phyloP scores from a whole-genome alignment of 92 coral and sea anemone genomes.

The Parazoanthus atlanticus region DNA sequence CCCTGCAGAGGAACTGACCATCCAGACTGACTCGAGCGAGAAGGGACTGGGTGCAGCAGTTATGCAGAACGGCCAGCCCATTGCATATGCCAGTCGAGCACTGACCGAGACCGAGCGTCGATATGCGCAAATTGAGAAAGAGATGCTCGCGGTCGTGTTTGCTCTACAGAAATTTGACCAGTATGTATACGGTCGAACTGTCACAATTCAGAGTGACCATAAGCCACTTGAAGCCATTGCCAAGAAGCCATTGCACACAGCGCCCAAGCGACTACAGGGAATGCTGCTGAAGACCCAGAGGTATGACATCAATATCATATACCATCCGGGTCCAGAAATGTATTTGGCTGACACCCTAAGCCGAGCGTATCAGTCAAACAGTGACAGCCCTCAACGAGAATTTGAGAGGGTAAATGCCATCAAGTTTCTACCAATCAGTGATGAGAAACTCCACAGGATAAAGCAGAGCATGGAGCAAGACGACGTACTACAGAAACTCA shows the following conservation, averaged over 20 bases:
- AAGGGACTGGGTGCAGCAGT: too few relatives aligned
- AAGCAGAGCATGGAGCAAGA: constrained; percentile 33
- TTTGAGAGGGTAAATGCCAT: constrained; percentile 56
- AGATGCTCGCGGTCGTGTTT: too few relatives aligned
- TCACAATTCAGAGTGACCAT: too few relatives aligned
- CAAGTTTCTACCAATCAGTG: constrained; percentile 43
- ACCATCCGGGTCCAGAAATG: constrained; percentile 53
- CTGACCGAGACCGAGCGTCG: too few relatives aligned
- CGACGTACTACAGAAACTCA: constrained; percentile 49
- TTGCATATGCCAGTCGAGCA: too few relatives aligned
- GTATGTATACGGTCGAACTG: too few relatives aligned
- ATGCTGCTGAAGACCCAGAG: constrained; percentile 62
- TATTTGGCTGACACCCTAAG: constrained; percentile 59
- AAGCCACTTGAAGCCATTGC: constrained; percentile 56
- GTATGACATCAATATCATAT: constrained; percentile 38
- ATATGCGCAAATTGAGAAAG: too few relatives aligned
- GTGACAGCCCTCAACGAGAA: constrained; percentile 50
- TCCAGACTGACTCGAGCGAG: too few relatives aligned
- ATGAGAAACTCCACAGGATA: constrained; percentile 42
- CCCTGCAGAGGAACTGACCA: too few relatives aligned
- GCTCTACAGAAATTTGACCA: too few relatives aligned
- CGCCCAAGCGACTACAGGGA: constrained; percentile 72
- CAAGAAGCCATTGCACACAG: constrained; percentile 50
- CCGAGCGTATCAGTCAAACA: constrained; percentile 38
- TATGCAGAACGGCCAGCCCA: too few relatives aligned